Evolutionary conservation across 2,113 vertebrate genomes (phyloP), one percentile per base, ranked within the genome.

Genomic region (Patagioenas fasciata): DNA sequence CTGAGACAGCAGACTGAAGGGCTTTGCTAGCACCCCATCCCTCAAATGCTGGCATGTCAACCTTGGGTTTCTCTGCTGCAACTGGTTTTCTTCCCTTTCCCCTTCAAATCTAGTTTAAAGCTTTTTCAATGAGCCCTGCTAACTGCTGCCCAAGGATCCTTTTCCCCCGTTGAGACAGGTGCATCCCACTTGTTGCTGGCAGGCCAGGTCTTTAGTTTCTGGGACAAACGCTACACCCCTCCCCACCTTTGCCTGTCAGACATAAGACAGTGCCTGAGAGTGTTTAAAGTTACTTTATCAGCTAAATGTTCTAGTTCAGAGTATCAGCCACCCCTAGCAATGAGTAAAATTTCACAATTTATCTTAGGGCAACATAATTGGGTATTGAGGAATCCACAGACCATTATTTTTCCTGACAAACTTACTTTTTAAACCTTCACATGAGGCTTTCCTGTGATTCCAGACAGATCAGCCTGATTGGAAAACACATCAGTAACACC

Each of bases 351-450:
- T 50, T 64, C 36, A 32, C 47, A 75, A 10, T 8, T 48, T 61
- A 56, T 2, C 10, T 86, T 73, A 73, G n/a, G 13, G 32, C 13
- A 47, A 85, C 9, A 29, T 5, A 79, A 18, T 4, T 85, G n/a
- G 8, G 1, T 69, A 12, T 60, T 48, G 26, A 72, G 6, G 36
- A 73, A 80, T 38, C 9, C 25, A 36, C 3, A 47, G 54, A 28
- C 25, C 12, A 9, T 47, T 53, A 16, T 38, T 91, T 86, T 58
- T 93, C 50, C 56, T 57, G 32, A 38, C 20, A 82, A 94, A 93
- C 95, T 92, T 98, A 99, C 98, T 97, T 97, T 98, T 64, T 98
- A 99, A 88, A 98, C 93, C 92, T 98, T 98, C 69, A 99, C 62
- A 47, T 95, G 94, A 13, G 10, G 51, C 16, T 93, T 91, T 50